These are phyloP conservation scores for Danionella cerebrum DNA, from an alignment of 2,113 vertebrate genomes.

Conservation along the genomic window DNA sequence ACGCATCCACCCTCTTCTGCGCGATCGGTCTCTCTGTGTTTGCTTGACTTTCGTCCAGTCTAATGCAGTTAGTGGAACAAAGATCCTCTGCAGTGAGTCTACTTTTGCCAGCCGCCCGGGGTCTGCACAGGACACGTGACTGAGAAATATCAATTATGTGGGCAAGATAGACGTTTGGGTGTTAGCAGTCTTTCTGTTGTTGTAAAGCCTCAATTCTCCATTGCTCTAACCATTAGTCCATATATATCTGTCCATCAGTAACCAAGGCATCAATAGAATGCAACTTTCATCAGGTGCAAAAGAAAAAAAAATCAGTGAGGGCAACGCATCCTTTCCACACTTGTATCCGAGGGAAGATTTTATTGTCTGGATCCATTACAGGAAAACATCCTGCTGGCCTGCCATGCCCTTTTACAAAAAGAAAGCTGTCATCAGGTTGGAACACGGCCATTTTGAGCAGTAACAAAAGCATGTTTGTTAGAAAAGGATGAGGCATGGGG, in stretches of 20 bases:
- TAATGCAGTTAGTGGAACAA: no score
- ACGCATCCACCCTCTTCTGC: no score
- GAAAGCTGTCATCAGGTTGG: slow-evolving; percentile 26
- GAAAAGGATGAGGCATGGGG: slow-evolving; percentile 9
- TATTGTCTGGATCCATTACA: neutral
- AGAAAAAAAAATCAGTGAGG: neutral
- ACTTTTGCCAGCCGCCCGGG: no score
- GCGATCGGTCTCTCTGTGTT: no score
- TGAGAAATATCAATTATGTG: no score
- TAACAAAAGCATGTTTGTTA: slow-evolving; percentile 14
- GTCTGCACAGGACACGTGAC: no score
- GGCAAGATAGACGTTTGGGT: no score
- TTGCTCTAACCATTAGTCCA: neutral
- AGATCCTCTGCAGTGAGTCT: no score
- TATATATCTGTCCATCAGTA: slow-evolving; percentile 8
- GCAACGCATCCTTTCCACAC: neutral
- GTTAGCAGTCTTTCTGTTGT: neutral
- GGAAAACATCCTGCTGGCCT: neutral
- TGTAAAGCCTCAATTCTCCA: neutral
- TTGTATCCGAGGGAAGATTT: neutral
- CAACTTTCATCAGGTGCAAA: neutral
- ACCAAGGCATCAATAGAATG: neutral
- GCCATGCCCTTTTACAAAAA: slow-evolving; percentile 1
- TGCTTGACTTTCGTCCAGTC: no score
- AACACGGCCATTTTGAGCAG: slow-evolving; percentile 24